Evolutionary conservation across 2,113 vertebrate species (phyloP).

Genomic region (Patagioenas fasciata): DNA sequence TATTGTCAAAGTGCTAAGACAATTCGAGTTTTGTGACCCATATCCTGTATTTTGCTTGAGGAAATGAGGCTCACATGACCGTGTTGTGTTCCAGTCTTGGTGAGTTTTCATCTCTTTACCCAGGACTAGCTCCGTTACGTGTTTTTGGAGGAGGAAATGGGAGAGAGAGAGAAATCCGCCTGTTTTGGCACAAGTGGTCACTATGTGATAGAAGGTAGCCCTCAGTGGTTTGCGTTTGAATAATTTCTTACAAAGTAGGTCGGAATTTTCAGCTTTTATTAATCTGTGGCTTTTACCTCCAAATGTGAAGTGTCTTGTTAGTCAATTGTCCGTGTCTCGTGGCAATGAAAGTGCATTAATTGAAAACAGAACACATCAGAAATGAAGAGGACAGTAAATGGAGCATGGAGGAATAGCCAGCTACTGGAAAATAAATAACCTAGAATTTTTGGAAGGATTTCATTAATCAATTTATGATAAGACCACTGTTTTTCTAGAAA

Average conservation of each 20-base stretch:
- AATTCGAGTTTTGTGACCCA: constrained; percentile 33
- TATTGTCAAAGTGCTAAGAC: constrained; percentile 5
- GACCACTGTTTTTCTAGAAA: neutral
- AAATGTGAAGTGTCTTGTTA: neutral
- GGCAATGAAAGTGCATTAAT: constrained; percentile 5
- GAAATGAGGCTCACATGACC: neutral
- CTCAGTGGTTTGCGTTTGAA: neutral
- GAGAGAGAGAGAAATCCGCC: neutral
- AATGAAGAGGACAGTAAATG: constrained; percentile 12
- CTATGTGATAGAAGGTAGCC: neutral
- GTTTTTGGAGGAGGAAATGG: neutral
- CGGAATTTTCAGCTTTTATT: neutral
- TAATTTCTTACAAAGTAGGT: neutral
- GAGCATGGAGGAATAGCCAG: neutral
- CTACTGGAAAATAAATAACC: constrained; percentile 2
- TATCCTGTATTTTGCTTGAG: constrained; percentile 30
- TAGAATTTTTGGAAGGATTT: neutral
- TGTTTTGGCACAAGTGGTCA: neutral
- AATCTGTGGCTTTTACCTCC: neutral
- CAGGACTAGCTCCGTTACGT: rapidly evolving
- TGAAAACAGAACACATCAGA: neutral
- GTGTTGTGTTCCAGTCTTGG: neutral
- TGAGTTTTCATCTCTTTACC: neutral
- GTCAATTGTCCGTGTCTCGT: neutral
- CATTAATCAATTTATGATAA: neutral